Conservation (phyloP, 2,797 vertebrate species). For the Prunella strophiata region DNA sequence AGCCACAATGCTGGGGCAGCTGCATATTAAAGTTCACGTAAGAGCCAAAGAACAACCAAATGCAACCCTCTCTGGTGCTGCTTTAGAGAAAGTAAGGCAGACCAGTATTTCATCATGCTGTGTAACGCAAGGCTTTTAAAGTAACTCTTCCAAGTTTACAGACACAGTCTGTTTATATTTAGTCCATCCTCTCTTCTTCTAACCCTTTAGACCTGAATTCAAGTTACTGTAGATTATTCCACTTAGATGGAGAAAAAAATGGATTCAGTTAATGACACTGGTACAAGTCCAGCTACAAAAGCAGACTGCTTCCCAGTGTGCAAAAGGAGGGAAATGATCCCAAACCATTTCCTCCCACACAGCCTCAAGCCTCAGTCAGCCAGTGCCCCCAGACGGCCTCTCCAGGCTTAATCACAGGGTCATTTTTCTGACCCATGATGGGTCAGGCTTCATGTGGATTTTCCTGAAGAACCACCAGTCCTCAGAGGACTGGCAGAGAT, state of each 20-base stretch:
- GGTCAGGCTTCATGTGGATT: background rate
- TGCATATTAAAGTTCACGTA: rapidly evolving
- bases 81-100: background rate
- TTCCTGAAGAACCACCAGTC: background rate
- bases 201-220: background rate
- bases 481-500: background rate
- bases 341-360: background rate
- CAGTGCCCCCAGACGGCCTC: background rate
- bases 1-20: background rate
- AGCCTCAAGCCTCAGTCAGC: background rate
- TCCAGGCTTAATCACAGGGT: background rate
- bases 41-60: background rate
- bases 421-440: background rate
- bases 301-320: background rate
- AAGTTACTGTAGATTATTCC: background rate
- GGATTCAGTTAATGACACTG: background rate
- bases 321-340: background rate
- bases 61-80: background rate
- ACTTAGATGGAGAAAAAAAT: background rate
- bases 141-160: background rate
- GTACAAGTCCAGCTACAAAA: background rate
- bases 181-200: background rate
- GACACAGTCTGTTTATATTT: background rate
- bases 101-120: background rate
- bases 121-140: background rate